These are phyloP conservation scores for Antechinus stuartii DNA, from an alignment of 2,113 vertebrate species.

Conservation along the genomic window DNA sequence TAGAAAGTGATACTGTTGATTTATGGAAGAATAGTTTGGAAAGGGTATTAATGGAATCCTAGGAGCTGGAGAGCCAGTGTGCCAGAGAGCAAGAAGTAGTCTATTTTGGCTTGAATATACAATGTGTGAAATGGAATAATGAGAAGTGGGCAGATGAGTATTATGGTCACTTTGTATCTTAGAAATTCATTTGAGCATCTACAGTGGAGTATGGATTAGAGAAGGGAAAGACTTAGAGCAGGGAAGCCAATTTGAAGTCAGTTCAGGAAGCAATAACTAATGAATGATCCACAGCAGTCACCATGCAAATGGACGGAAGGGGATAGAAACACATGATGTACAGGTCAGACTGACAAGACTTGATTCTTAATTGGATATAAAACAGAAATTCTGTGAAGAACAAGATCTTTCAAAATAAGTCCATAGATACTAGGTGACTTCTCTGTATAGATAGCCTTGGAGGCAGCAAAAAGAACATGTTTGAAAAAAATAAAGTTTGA, in stretches of 20 bases:
- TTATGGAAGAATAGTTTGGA: not conserved
- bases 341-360: not conserved
- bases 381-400: not conserved
- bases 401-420: not conserved
- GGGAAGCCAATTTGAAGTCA: not conserved
- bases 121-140: not conserved
- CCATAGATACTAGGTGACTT: not conserved
- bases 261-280: not conserved
- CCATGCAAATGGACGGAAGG: not conserved
- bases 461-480: not conserved
- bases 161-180: not conserved
- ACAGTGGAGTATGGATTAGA: not conserved
- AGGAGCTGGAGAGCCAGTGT: not conserved
- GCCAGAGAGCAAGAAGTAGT: not conserved
- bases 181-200: not conserved
- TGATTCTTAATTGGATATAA: not conserved
- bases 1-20: not conserved
- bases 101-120: not conserved
- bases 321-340: not conserved
- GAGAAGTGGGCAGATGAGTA: not conserved
- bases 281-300: not conserved
- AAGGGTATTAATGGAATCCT: not conserved
- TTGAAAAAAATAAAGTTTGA: not conserved
- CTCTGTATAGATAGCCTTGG: too few species aligned
- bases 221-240: not conserved